Base-by-base conservation (phyloP, 1,140 invertebrate species). In the Cardiocondyla obscurior region DNA sequence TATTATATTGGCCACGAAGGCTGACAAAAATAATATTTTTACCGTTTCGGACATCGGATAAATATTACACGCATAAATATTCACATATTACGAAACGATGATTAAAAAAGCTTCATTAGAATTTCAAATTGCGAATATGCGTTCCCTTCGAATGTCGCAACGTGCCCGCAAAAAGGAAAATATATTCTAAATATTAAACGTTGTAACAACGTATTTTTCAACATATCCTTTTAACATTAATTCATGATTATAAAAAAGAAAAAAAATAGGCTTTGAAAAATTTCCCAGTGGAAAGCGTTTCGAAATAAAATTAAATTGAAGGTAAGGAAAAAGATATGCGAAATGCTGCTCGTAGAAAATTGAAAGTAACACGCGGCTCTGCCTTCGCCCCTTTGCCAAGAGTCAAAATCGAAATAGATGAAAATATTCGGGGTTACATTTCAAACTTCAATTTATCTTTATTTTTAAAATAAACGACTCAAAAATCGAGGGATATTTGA, bases 21-120 rank as follows among this genome's bases (percentile, higher is more conserved):
- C 28, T 81, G 65, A 60, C 69, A 73, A 81, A 60, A 81, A 72
- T 74, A 74, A 58, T 74, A 58, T 74, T 81, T 81, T 81, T 57
- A 58, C 28, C 28, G 12, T 81, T 76, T 64, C 3, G 36, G 28
- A 14, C 16, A 44, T 51, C 58, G 57, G 69, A 22, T 42, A 36
- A 46, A 36, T 46, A 76, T 67, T 42, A 49, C 46, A 16, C 8
- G 62, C 46, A 42, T 79, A 69, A 79, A 79, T 69, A 69, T 79
- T 69, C 33, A 79, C 42, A 79, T 33, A 67, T 67, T 69, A 51
- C 46, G 62, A 3, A 39, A 19, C 62, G 53, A 28, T 46, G 25
- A 69, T 67, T 79, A 79, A 79, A 76, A 79, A 79, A 64, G 33
- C 46, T 42, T 79, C 33, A 79, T 79, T 53, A n/a, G 46, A 79